Percentiles rank a stretch among this genome's conserved stretches.
Conservation (phyloP, 2,888 invertebrate genomes). For the Chrysolina haemoptera region DNA sequence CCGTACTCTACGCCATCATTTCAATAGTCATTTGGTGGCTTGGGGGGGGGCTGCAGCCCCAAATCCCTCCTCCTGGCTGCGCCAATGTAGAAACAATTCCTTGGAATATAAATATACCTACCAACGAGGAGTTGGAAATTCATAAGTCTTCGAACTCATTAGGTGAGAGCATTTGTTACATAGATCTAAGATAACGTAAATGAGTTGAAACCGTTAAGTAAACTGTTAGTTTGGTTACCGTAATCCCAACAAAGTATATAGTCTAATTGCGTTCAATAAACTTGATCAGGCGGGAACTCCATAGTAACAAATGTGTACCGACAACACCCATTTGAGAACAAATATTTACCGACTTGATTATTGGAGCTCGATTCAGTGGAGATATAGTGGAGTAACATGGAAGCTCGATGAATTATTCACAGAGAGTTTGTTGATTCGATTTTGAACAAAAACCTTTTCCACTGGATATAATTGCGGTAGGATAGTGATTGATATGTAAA, state of each 20-base stretch:
- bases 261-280: slow-evolving; percentile 47
- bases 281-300: slow-evolving; percentile 48
- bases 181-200: slow-evolving; percentile 27
- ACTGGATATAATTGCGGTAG: too few species aligned
- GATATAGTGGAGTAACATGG: neutral
- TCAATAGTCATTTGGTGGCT: too few species aligned
- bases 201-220: slow-evolving; percentile 42
- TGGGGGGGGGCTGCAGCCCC: too few species aligned
- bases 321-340: slow-evolving; percentile 46
- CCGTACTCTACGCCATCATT: too few species aligned
- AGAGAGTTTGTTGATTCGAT: neutral
- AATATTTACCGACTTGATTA: slow-evolving; percentile 50
- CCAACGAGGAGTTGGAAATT: too few species aligned
- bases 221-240: slow-evolving; percentile 45
- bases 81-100: too few species aligned
- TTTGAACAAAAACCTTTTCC: neutral
- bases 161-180: too few species aligned
- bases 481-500: too few species aligned
- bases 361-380: slow-evolving; percentile 20
- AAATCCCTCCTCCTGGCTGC: too few species aligned
- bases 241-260: slow-evolving; percentile 46
- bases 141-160: too few species aligned
- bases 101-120: too few species aligned
- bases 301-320: slow-evolving; percentile 47
- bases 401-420: neutral